Conservation (phyloP, 35 echinoderm and acorn worm genomes). For the Apostichopus japonicus region DNA sequence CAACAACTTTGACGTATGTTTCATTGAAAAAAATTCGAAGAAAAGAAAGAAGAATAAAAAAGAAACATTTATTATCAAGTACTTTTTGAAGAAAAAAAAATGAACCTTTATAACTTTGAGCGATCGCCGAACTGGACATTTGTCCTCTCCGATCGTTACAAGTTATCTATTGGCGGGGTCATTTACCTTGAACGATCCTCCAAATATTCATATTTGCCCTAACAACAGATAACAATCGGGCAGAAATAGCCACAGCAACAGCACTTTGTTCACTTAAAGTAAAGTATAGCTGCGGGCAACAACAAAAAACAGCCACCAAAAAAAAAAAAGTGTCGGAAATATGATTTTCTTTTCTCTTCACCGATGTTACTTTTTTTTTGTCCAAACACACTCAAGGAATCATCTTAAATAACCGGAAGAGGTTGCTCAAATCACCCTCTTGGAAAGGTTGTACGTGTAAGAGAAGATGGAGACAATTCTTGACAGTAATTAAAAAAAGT, state of each 20-base stretch:
- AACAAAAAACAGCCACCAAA: background rate
- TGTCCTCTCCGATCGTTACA: too few relatives aligned
- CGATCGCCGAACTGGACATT: too few relatives aligned
- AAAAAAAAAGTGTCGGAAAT: background rate
- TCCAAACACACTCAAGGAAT: background rate
- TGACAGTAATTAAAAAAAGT: background rate
- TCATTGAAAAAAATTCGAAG: too few relatives aligned
- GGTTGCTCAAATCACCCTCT: background rate
- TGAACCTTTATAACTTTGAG: too few relatives aligned
- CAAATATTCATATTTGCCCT: background rate
- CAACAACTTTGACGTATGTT: too few relatives aligned
- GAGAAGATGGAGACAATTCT: background rate
- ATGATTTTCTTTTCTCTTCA: background rate
- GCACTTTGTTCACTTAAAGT: background rate
- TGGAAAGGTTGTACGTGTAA: background rate
- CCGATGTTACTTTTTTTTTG: background rate
- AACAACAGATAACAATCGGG: background rate
- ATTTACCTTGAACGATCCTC: background rate
- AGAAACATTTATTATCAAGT: too few relatives aligned
- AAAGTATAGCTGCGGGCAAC: background rate
- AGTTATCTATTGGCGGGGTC: too few relatives aligned
- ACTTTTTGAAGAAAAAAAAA: too few relatives aligned
- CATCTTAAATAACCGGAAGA: background rate
- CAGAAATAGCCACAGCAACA: background rate
- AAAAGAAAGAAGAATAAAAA: too few relatives aligned